phyloP scores from a whole-genome alignment of 2,113 vertebrate genomes.

The Aldabrachelys gigantea region DNA sequence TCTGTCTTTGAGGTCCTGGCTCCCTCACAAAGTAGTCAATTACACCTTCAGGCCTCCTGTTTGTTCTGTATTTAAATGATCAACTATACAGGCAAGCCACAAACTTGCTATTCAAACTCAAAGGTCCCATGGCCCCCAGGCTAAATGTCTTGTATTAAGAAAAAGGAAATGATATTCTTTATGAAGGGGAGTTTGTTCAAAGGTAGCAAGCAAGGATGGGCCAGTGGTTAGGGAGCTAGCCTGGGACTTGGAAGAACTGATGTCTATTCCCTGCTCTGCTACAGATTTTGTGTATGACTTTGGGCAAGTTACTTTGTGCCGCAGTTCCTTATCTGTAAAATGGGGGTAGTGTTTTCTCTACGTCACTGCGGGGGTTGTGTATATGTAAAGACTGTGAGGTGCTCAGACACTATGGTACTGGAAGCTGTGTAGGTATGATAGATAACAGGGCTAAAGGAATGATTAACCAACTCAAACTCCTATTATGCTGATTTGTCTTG shows the following conservation, averaged over 20 bases:
- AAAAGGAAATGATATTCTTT: not conserved
- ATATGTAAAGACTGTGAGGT: not conserved
- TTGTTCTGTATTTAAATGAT: not conserved
- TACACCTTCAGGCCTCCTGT: not conserved
- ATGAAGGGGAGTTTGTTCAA: not conserved
- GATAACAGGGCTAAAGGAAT: not conserved
- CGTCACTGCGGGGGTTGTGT: not conserved
- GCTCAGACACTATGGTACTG: not conserved
- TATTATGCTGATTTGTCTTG: not conserved
- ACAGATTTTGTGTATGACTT: not conserved
- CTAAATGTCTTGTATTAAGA: not conserved
- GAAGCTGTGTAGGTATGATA: not conserved
- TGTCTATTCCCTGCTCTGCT: not conserved
- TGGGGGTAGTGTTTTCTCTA: not conserved
- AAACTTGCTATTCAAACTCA: not conserved
- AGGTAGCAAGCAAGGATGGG: not conserved
- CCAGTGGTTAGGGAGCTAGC: not conserved
- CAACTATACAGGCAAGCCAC: not conserved
- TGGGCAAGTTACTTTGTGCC: not conserved
- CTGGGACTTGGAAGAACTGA: not conserved
- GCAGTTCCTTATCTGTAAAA: not conserved
- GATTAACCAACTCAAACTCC: not conserved
- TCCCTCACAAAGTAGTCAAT: not conserved
- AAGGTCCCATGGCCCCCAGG: not conserved
- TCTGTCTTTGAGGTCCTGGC: not conserved